Base-by-base conservation (phyloP, 2,888 invertebrate species). In the Dexiosoma caninum region DNA sequence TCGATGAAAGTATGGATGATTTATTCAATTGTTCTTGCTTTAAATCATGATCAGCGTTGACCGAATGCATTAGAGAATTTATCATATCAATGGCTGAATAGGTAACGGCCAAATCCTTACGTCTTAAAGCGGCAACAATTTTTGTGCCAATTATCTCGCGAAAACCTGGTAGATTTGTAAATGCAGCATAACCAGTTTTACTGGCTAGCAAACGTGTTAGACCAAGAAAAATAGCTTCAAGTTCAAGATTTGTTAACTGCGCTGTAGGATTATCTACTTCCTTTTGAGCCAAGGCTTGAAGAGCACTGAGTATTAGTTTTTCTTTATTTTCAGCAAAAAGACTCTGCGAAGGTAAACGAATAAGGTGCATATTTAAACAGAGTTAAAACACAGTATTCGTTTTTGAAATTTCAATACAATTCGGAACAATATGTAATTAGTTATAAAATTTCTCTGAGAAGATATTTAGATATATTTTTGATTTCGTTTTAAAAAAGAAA, bases 21-120 rank as follows among this genome's bases (percentile, higher is more conserved):
- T 99, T 99, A 91, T 99, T 99, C 81, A 98, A 92, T 90, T 99
- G 99, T 88, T 99, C 99, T 90, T 98, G 98, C 81, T 98, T 92
- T 59, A 99, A 91, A 91, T 99, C 99, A 85, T 97, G 98, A 89
- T 98, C 97, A 83, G 96, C 95, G 87, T 96, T 95, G 96, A 99
- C 99, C 1, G 99, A 99, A 91, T 98, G 98, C 97, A 99, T 97
- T 27, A 99, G 92, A 14, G 99, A 97, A 90, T 98, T 98, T 79
- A 99, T 94, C 91, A 98, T 98, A 91, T 99, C 99, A 69, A 99
- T 93, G 4, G 98, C 98, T 3, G 99, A 97, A 91, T 99, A 97
- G 12, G 98, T 96, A 30, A 98, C 95, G 8, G 97, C 97, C 83
- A 95, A 93, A 86, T 97, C 95, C 84, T 97, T 96, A 84, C 95